Evolutionary conservation across 2,888 invertebrate genomes (phyloP).

Genomic region (Automeris io): DNA sequence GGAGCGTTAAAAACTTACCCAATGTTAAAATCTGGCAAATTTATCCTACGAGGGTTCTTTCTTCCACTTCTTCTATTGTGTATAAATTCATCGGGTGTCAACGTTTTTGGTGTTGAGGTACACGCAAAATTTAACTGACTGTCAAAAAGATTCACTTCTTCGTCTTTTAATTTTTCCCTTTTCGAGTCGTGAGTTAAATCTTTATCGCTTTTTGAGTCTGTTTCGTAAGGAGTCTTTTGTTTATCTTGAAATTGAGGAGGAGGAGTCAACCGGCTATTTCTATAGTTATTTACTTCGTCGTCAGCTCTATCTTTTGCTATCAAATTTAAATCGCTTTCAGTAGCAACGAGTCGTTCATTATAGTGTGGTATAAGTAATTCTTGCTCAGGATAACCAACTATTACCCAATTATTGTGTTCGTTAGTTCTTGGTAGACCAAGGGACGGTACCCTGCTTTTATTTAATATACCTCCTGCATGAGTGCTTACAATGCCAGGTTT

Average conservation of each 20-base stretch:
- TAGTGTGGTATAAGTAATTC: slow-evolving; percentile 63
- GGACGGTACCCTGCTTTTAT: slow-evolving; percentile 61
- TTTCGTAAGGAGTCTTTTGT: slow-evolving; percentile 48
- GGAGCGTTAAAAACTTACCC: slow-evolving; percentile 59
- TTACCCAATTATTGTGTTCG: slow-evolving; percentile 61
- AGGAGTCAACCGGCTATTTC: slow-evolving; percentile 54
- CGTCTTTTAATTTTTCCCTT: slow-evolving; percentile 67
- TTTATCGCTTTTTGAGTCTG: slow-evolving; percentile 47
- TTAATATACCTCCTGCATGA: slow-evolving; percentile 54
- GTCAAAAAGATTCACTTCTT: slow-evolving; percentile 53
- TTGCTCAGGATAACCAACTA: slow-evolving; percentile 59
- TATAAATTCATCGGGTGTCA: slow-evolving; percentile 60
- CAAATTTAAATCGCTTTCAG: slow-evolving; percentile 37
- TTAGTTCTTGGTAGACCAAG: slow-evolving; percentile 58
- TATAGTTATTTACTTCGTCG: slow-evolving; percentile 33
- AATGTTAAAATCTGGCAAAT: slow-evolving; percentile 58
- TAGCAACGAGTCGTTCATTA: slow-evolving; percentile 56
- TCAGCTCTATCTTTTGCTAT: slow-evolving; percentile 36
- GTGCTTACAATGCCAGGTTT: slow-evolving; percentile 45
- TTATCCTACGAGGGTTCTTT: slow-evolving; percentile 45
- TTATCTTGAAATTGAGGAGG: slow-evolving; percentile 70
- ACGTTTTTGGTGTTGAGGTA: slow-evolving; percentile 71
- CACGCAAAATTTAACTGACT: slow-evolving; percentile 63
- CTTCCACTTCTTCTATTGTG: slow-evolving; percentile 39
- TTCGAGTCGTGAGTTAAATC: slow-evolving; percentile 62